Evolutionary conservation across 2,113 vertebrate species (phyloP).

Genomic region (Litocranius walleri): DNA sequence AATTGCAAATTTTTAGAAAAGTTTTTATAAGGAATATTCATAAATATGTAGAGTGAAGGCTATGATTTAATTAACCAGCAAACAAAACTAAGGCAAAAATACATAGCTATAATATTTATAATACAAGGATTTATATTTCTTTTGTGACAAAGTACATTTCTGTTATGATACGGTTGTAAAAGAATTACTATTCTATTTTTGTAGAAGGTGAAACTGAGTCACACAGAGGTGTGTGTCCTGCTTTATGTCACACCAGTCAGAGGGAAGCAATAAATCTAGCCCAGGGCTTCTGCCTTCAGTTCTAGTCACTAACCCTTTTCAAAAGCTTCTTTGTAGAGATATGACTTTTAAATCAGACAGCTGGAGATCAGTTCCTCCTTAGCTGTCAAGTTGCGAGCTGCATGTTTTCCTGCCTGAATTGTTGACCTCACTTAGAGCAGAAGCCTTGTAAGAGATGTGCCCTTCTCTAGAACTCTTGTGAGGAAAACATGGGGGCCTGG

Average conservation of each 20-base stretch:
- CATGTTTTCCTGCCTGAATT: conserved; percentile 42
- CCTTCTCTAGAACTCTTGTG: conserved; percentile 38
- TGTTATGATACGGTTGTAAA: background rate
- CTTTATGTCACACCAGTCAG: background rate
- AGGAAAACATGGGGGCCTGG: background rate
- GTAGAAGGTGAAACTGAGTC: conserved; percentile 40
- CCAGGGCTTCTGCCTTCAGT: background rate
- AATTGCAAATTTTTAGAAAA: background rate
- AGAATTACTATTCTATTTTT: conserved; percentile 19
- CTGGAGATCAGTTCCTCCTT: conserved; percentile 50
- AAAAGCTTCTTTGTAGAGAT: conserved; percentile 40
- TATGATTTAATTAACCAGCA: background rate
- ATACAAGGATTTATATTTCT: background rate
- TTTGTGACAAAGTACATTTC: background rate
- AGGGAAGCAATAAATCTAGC: background rate
- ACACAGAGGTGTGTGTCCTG: background rate
- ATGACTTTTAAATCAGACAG: conserved; percentile 67
- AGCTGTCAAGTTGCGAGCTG: conserved; percentile 55
- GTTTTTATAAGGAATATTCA: background rate
- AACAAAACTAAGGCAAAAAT: background rate
- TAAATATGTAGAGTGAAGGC: background rate
- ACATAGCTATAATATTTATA: background rate
- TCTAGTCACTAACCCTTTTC: conserved; percentile 22
- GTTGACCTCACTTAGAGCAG: conserved; percentile 53
- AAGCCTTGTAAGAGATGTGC: background rate